Evolutionary conservation across 2,113 vertebrate genomes (phyloP).

Genomic region (Chrysochloris asiatica): DNA sequence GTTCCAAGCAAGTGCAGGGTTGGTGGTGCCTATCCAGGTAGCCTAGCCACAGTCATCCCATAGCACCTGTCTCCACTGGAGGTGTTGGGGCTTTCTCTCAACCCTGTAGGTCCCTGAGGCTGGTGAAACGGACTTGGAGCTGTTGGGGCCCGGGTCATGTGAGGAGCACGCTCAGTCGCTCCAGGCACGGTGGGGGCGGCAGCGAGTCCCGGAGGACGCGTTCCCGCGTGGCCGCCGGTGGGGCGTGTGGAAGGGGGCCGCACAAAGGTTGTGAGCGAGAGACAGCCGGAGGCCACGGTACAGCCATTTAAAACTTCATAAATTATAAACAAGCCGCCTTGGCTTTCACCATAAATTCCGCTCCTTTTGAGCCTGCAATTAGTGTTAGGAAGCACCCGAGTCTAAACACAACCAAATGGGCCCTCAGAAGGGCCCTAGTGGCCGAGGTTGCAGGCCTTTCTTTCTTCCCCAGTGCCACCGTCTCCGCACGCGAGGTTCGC

Average conservation of each 20-base stretch:
- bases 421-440: conserved; percentile 44
- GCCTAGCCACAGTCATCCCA: not conserved
- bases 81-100: not conserved
- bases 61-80: not conserved
- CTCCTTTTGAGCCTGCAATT: conserved; percentile 90
- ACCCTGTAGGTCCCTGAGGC: not conserved
- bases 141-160: conserved; percentile 60
- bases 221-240: conserved; percentile 50
- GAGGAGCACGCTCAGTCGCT: conserved; percentile 74
- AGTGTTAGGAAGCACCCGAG: conserved; percentile 75
- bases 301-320: conserved; percentile 92
- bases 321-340: conserved; percentile 93
- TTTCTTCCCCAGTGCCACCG: conserved; percentile 62
- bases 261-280: not conserved
- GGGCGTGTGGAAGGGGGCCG: not conserved
- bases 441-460: conserved; percentile 61
- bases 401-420: conserved; percentile 71
- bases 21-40: conserved; percentile 8
- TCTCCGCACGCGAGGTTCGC: conserved; percentile 42
- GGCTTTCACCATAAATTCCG: conserved; percentile 89
- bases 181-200: conserved; percentile 30
- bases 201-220: conserved; percentile 73
- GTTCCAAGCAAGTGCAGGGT: conserved; percentile 28
- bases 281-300: conserved; percentile 25
- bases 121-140: conserved; percentile 49